Conservation (phyloP, 2,113 vertebrate genomes). For the Argyrosomus japonicus region DNA sequence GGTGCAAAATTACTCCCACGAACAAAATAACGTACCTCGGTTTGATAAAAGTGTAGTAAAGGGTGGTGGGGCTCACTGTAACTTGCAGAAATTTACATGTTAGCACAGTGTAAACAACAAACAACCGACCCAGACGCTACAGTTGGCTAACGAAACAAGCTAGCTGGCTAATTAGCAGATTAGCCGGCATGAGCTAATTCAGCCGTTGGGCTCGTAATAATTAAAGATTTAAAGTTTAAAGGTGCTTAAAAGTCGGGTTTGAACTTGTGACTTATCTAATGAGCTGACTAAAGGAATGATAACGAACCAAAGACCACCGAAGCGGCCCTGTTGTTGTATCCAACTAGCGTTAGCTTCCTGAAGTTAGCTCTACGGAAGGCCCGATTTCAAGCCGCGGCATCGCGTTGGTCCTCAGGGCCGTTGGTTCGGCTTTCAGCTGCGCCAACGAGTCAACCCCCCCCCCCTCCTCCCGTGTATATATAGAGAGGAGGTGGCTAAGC, state of each 20-base stretch:
- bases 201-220: not conserved
- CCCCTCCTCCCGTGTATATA: too few species aligned
- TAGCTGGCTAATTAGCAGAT: conserved; percentile 57
- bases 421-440: conserved; percentile 20
- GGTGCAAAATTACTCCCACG: not conserved
- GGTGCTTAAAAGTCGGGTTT: not conserved
- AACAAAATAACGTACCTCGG: not conserved
- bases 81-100: not conserved
- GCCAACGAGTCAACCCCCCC: conserved; percentile 5
- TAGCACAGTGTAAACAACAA: conserved; percentile 58
- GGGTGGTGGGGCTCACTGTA: not conserved
- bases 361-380: conserved; percentile 30
- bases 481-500: not conserved
- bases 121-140: not conserved
- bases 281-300: not conserved
- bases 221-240: not conserved
- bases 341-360: conserved; percentile 57
- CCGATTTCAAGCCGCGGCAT: conserved; percentile 67
- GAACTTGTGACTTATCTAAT: conserved; percentile 5
- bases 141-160: conserved; percentile 11
- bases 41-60: not conserved
- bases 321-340: conserved; percentile 17
- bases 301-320: not conserved
- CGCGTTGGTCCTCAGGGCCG: conserved; percentile 37
- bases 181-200: conserved; percentile 16